Percentiles rank a stretch among this genome's conserved stretches.
These are phyloP conservation scores for Agapornis canus DNA, from an alignment of 2,797 vertebrate genomes.

Conservation along the genomic window DNA sequence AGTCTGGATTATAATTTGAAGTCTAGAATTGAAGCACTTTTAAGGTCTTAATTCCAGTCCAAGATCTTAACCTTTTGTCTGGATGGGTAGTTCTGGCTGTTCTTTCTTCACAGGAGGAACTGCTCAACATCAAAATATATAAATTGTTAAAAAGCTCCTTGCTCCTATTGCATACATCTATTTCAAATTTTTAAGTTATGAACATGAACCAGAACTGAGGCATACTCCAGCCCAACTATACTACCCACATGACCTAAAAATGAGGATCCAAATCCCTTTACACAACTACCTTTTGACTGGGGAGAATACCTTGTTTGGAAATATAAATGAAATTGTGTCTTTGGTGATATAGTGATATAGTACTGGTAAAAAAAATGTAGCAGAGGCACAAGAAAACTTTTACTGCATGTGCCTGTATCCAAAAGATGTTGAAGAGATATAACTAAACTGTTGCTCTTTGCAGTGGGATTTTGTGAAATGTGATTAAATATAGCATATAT, in stretches of 20 bases:
- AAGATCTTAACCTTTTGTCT: neutral
- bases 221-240: neutral
- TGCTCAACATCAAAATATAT: neutral
- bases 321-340: neutral
- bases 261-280: neutral
- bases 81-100: neutral
- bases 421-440: neutral
- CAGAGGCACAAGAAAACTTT: neutral
- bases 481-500: neutral
- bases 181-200: neutral
- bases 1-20: neutral
- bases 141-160: neutral
- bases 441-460: neutral
- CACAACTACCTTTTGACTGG: neutral
- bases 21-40: neutral
- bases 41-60: neutral
- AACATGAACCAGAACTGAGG: neutral
- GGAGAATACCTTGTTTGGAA: rapidly evolving
- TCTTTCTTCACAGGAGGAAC: neutral
- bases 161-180: neutral
- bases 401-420: neutral
- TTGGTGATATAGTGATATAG: neutral
- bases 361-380: neutral
- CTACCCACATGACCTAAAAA: neutral
- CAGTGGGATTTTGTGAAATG: neutral